A percentile compares a stretch with the other conserved stretches of the same genome.
phyloP scores from a whole-genome alignment of 2,113 vertebrate species.

The Ancistrus triradiatus region DNA sequence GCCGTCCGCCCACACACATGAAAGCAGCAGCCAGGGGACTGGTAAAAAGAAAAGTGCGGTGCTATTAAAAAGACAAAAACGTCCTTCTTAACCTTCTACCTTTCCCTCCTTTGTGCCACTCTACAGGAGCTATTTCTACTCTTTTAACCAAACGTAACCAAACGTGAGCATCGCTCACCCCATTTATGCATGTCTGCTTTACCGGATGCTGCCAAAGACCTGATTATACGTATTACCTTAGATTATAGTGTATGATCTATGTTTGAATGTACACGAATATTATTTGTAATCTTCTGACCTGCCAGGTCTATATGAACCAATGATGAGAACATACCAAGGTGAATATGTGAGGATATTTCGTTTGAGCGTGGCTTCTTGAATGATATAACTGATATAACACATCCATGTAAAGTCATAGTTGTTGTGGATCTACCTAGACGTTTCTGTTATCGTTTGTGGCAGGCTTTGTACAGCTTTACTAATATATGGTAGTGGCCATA shows the following conservation, averaged over 20 bases:
- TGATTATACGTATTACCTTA: slow-evolving; percentile 31
- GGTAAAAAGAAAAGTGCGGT: slow-evolving; percentile 20
- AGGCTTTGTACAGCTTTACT: too few relatives aligned
- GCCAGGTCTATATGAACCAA: not conserved
- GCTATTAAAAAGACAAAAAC: slow-evolving; percentile 29
- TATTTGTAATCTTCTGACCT: slow-evolving; percentile 13
- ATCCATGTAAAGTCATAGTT: too few relatives aligned
- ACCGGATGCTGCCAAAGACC: slow-evolving; percentile 6
- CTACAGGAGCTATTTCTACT: slow-evolving; percentile 24
- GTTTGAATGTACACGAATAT: not conserved
- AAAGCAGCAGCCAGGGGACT: slow-evolving; percentile 3
- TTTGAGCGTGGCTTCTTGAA: too few relatives aligned
- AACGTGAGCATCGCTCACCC: not conserved
- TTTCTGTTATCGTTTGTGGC: too few relatives aligned
- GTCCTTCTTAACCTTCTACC: not conserved
- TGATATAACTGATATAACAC: too few relatives aligned
- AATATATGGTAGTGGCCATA: too few relatives aligned
- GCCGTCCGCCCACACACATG: slow-evolving; percentile 19
- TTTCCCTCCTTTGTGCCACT: slow-evolving; percentile 12
- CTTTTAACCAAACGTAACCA: slow-evolving; percentile 23
- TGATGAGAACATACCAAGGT: not conserved
- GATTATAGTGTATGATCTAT: slow-evolving; percentile 17
- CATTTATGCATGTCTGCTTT: slow-evolving; percentile 8
- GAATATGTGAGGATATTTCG: too few relatives aligned
- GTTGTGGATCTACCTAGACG: too few relatives aligned